Conservation (phyloP, 2,797 vertebrate species). For the Setipinna tenuifilis region DNA sequence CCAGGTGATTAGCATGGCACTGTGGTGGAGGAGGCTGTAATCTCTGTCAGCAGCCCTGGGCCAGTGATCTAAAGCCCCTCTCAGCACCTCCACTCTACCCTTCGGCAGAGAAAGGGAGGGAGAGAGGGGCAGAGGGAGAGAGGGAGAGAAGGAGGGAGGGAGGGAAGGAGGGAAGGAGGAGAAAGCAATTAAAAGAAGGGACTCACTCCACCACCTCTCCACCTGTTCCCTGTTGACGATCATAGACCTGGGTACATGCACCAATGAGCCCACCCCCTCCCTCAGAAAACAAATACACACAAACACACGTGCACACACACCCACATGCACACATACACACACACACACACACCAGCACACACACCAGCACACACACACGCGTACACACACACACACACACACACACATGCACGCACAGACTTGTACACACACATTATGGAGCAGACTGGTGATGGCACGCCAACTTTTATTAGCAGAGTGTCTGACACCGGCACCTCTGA, state of each 20-base stretch:
- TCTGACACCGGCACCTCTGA: conserved; percentile 41
- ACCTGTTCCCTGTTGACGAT: conserved; percentile 43
- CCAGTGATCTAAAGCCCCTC: conserved; percentile 5
- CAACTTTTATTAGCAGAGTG: conserved; percentile 55
- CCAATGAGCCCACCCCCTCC: conserved; percentile 27
- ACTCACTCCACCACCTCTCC: conserved; percentile 35
- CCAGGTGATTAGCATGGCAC: conserved; percentile 28
- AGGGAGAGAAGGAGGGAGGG: not conserved
- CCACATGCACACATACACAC: conserved; percentile 39
- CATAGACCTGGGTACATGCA: conserved; percentile 41
- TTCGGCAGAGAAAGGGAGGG: conserved; percentile 19
- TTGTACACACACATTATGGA: conserved; percentile 25
- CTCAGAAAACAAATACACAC: conserved; percentile 25
- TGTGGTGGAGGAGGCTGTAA: conserved; percentile 26
- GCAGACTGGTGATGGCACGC: conserved; percentile 52
- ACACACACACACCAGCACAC: conserved; percentile 35
- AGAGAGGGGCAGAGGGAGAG: no score
- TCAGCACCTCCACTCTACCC: conserved; percentile 21
- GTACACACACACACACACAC: conserved; percentile 35
- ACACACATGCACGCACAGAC: conserved; percentile 29
- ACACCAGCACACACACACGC: conserved; percentile 36
- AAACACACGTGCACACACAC: conserved; percentile 33
- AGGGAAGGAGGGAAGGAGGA: conserved; percentile 18
- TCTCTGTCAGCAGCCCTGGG: conserved; percentile 27
- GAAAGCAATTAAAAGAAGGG: conserved; percentile 57